Base-by-base conservation (phyloP, 2,888 invertebrate species). In the Meteorus cinctellus region DNA sequence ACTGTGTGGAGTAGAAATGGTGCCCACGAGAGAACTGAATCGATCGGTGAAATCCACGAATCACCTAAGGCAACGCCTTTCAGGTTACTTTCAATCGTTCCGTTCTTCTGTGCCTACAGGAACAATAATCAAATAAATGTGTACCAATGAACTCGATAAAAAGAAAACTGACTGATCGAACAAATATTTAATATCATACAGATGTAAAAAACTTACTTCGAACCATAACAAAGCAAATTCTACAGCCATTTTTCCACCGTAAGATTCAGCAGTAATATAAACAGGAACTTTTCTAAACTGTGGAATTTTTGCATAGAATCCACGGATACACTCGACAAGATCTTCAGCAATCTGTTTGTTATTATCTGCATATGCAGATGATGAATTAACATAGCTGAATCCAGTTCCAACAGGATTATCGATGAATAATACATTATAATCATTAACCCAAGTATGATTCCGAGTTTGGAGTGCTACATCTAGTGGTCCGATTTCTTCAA, bases 341-440 rank as follows among this genome's bases (percentile, higher is more conserved):
- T 98, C 97, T 48, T 89, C 81, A 0, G 96, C 96, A 73, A 95
- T 94, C 88, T 93, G 91, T 5, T 90, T 89, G 80, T 95, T 94
- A 48, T 91, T 92, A 10, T 86, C 91, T 0, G 94, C 91, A 19
- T 91, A 91, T 14, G 90, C 90, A 4, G 86, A 79, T 0, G 84
- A 80, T 10, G 90, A 87, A 14, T 95, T 94, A 0, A 94, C 95
- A 86, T 95, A 96, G 86, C 97, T 97, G 90, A 92, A 97, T 0
- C 97, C 97, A 8, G 94, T 92, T 14, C 97, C 97, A 1, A 97
- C 97, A 1, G 97, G 97, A 89, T 96, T 97, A 86, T 97, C 97
- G 72, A 97, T 93, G 87, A 96, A 97, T 16, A 97, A 90, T 0
- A 97, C 92, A 88, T 96, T 97, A 87, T 95, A 95, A 79, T 94